Percentiles rank a stretch among this genome's conserved stretches.
phyloP scores from a whole-genome alignment of 2,113 vertebrate genomes.

The Cebidichthys violaceus region DNA sequence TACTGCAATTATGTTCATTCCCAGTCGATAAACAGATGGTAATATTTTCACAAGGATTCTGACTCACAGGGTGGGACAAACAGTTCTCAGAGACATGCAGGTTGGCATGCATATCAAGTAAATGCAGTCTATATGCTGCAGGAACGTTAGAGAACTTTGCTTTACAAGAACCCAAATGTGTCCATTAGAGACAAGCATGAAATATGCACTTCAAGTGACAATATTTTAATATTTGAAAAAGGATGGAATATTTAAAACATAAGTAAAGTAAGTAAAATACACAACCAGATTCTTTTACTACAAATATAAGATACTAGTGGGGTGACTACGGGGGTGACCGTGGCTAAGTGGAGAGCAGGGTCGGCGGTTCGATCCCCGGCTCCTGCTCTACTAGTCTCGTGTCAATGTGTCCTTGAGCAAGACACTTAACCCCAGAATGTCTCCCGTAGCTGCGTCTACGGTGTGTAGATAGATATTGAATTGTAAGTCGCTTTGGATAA shows the following conservation, averaged over 20 bases:
- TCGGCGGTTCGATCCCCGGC: too few relatives aligned
- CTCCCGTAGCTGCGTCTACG: too few relatives aligned
- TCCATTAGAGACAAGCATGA: neutral
- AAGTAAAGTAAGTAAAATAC: neutral
- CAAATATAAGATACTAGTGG: neutral
- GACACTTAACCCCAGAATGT: too few relatives aligned
- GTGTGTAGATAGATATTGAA: too few relatives aligned
- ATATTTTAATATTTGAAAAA: neutral
- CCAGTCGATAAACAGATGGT: slow-evolving; percentile 42
- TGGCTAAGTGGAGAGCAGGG: too few relatives aligned
- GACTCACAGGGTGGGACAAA: slow-evolving; percentile 49
- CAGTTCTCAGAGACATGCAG: slow-evolving; percentile 17
- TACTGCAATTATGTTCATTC: neutral
- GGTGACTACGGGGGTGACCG: too few relatives aligned
- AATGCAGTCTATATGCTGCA: slow-evolving; percentile 9
- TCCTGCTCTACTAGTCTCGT: too few relatives aligned
- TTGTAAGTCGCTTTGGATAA: too few relatives aligned
- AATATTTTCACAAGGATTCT: slow-evolving; percentile 30
- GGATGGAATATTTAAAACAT: neutral
- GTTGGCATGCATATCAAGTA: slow-evolving; percentile 9
- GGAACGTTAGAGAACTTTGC: neutral
- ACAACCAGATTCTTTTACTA: neutral
- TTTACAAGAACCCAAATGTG: neutral
- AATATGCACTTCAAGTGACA: neutral
- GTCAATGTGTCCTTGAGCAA: too few relatives aligned